phyloP scores from a whole-genome alignment of 2,888 invertebrate genomes.

The Myathropa florea region DNA sequence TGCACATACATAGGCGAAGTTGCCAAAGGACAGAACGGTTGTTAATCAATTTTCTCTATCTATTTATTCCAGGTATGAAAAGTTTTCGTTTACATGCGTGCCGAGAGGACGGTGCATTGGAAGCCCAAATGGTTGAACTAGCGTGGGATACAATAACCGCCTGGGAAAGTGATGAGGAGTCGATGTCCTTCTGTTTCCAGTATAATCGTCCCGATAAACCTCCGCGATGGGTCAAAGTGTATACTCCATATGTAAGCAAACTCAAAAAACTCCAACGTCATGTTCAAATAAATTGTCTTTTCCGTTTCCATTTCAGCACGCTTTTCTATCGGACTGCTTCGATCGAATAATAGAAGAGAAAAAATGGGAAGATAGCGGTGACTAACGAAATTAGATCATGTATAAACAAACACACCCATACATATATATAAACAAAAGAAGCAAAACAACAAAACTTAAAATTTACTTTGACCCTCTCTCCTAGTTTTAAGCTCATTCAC shows the following conservation, averaged over 20 bases:
- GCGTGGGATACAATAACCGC: constrained; percentile 91
- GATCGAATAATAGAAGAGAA: constrained; percentile 96
- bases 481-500: constrained; percentile 64
- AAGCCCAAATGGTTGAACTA: constrained; percentile 90
- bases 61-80: constrained; percentile 81
- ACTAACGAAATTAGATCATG: constrained; percentile 82
- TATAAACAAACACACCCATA: constrained; percentile 11
- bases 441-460: constrained; percentile 65
- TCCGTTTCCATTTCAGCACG: constrained; percentile 74
- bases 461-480: constrained; percentile 61
- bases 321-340: constrained; percentile 89
- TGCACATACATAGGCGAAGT: no score
- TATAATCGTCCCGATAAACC: constrained; percentile 91
- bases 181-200: constrained; percentile 93
- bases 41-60: neutral
- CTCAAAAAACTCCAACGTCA: neutral
- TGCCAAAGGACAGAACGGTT: no score
- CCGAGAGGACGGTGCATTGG: constrained; percentile 89
- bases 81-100: constrained; percentile 91
- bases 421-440: constrained; percentile 44
- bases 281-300: neutral
- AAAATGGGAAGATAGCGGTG: constrained; percentile 91
- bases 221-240: constrained; percentile 92
- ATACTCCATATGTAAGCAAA: constrained; percentile 91
- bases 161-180: constrained; percentile 96